Conservation (phyloP, 2,888 invertebrate species). For the Rotaria socialis region DNA sequence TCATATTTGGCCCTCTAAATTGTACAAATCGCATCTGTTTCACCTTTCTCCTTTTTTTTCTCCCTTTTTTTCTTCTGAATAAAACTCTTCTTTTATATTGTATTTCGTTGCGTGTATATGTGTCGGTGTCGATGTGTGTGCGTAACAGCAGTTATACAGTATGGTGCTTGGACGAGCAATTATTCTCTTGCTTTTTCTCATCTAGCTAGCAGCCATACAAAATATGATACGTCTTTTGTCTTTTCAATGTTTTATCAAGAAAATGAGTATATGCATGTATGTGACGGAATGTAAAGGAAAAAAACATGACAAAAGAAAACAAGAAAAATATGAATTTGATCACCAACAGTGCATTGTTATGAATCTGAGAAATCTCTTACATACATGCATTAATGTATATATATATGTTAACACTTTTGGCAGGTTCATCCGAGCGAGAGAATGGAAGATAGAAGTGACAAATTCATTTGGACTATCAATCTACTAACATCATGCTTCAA, state of each 20-base stretch:
- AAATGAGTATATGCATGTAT: background rate
- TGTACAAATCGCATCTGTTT: background rate
- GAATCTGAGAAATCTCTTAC: background rate
- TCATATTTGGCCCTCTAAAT: background rate
- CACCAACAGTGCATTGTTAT: background rate
- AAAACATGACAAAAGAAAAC: background rate
- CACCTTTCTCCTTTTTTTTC: background rate
- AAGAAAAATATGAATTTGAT: background rate
- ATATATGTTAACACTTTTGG: background rate
- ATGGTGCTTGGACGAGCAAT: background rate
- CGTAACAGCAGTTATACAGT: constrained; percentile 13
- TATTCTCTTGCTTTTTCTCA: constrained; percentile 8
- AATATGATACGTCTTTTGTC: background rate
- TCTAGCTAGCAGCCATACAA: background rate
- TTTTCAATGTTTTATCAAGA: background rate
- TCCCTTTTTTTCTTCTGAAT: background rate
- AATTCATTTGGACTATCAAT: background rate
- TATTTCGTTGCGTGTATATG: background rate
- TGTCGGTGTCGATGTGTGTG: background rate
- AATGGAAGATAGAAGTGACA: constrained; percentile 2
- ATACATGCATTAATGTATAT: background rate
- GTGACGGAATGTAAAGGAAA: background rate
- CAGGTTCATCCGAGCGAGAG: background rate
- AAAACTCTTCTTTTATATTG: background rate
- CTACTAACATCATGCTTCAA: background rate